Conservation (phyloP, 1,140 invertebrate species). For the Muscidifurax raptorellus region DNA sequence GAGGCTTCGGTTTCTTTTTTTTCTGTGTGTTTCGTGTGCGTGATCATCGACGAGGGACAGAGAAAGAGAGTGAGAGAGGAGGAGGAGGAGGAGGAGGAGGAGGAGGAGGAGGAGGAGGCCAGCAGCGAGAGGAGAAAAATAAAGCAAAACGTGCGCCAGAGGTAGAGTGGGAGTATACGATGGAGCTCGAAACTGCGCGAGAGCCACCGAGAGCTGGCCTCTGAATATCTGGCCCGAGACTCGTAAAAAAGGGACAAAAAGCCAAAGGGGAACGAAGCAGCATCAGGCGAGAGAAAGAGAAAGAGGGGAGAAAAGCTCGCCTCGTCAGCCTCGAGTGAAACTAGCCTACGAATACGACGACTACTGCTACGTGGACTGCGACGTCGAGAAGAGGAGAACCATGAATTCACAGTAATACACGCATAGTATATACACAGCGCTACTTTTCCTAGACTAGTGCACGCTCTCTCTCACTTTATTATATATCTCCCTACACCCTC, state of each 20-base stretch:
- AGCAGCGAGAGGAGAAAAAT: conserved; percentile 27
- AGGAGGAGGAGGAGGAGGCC: conserved; percentile 49
- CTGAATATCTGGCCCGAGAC: not conserved
- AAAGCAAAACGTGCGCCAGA: conserved; percentile 52
- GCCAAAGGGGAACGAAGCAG: not conserved
- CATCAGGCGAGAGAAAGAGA: not conserved
- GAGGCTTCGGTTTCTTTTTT: not conserved
- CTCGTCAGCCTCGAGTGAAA: conserved; percentile 2
- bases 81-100: not conserved
- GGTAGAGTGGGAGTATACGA: not conserved
- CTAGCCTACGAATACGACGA: not conserved
- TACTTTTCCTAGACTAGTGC: not conserved
- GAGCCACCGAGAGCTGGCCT: conserved; percentile 12
- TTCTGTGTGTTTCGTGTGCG: not conserved
- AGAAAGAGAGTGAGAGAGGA: conserved; percentile 48
- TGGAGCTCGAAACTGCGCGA: conserved; percentile 32
- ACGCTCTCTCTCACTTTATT: not conserved
- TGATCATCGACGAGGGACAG: conserved; percentile 53
- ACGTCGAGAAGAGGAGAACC: not conserved
- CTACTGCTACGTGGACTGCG: not conserved
- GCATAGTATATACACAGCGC: not conserved
- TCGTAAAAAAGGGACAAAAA: not conserved
- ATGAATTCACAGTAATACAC: conserved; percentile 42
- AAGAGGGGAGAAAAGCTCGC: not conserved
- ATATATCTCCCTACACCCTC: not conserved